A percentile compares a stretch with the other conserved stretches of the same genome.
Conservation (phyloP, 2,797 vertebrate genomes). For the Okamejei kenojei region DNA sequence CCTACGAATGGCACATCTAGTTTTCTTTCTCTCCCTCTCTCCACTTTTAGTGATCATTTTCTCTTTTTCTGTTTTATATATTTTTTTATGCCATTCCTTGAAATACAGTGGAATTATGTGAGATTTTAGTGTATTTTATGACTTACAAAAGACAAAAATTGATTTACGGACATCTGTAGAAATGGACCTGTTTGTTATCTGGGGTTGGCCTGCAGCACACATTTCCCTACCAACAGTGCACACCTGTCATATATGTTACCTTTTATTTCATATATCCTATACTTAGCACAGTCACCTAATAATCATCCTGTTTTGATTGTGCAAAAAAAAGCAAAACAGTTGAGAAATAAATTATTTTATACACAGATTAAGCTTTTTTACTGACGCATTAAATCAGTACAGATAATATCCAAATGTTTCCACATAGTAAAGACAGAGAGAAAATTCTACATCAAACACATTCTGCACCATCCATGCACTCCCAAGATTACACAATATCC, state of each 20-base stretch:
- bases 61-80: too few species aligned
- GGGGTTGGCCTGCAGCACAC: too few species aligned
- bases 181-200: too few species aligned
- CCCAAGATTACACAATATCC: neutral
- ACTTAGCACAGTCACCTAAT: neutral
- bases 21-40: too few species aligned
- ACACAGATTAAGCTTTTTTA: neutral
- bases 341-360: slow-evolving; percentile 34
- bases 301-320: slow-evolving; percentile 6
- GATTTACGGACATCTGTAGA: too few species aligned
- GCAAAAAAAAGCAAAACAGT: slow-evolving; percentile 31
- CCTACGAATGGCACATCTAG: too few species aligned
- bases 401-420: slow-evolving; percentile 20
- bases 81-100: too few species aligned
- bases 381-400: slow-evolving; percentile 4
- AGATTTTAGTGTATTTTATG: too few species aligned
- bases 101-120: too few species aligned
- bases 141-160: too few species aligned
- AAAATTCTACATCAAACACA: neutral
- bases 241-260: neutral
- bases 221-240: neutral
- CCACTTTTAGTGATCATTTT: too few species aligned
- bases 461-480: neutral
- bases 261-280: neutral
- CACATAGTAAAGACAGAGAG: neutral